These are phyloP conservation scores for Esox niger DNA, from an alignment of 2,113 vertebrate species.

Conservation along the genomic window DNA sequence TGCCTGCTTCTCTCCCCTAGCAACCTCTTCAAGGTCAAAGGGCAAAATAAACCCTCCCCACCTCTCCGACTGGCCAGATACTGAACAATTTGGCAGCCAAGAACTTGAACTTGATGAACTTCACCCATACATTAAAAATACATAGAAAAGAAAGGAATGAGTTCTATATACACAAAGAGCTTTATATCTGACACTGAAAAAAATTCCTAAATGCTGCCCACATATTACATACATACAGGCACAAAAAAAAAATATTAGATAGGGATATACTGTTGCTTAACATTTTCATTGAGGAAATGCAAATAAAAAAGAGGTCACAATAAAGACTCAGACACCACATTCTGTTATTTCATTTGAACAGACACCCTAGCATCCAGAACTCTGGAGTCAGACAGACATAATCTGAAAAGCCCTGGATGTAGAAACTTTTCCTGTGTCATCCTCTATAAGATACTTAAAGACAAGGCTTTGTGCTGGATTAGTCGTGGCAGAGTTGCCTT, in stretches of 20 bases:
- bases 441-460: constrained; percentile 66
- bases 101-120: constrained; percentile 65
- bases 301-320: constrained; percentile 51
- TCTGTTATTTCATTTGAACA: constrained; percentile 53
- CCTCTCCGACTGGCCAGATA: constrained; percentile 40
- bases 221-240: too few relatives aligned
- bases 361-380: constrained; percentile 50
- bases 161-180: background rate
- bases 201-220: background rate
- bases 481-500: constrained; percentile 63
- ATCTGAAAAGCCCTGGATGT: constrained; percentile 65
- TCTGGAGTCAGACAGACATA: constrained; percentile 47
- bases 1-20: constrained; percentile 68
- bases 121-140: background rate
- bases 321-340: constrained; percentile 67
- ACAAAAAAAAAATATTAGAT: background rate
- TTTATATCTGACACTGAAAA: background rate
- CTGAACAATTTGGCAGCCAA: constrained; percentile 24
- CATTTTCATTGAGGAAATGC: background rate
- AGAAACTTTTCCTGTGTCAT: constrained; percentile 62
- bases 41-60: constrained; percentile 54
- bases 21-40: constrained; percentile 74
- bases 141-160: background rate
- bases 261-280: background rate
- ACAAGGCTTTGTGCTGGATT: constrained; percentile 64